Conservation (phyloP, 1,140 invertebrate genomes). For the Macrosteles quadrilineatus region DNA sequence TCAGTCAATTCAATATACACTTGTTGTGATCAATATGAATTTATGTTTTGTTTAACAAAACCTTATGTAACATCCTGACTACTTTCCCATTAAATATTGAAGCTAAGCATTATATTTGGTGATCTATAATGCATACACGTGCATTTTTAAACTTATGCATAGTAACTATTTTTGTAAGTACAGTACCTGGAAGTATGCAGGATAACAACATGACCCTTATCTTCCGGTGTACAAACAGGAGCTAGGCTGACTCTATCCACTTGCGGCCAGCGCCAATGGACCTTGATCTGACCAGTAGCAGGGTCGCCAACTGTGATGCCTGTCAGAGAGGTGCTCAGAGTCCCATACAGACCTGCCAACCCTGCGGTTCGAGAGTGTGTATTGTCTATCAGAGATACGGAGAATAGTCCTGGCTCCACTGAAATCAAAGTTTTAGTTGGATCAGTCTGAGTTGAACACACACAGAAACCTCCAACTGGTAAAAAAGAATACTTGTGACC, state of each 20-base stretch:
- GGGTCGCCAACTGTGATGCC: slow-evolving; percentile 56
- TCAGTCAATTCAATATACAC: too few species aligned
- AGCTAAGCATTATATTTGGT: too few species aligned
- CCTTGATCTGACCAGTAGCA: slow-evolving; percentile 51
- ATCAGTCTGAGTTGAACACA: too few species aligned
- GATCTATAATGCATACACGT: too few species aligned
- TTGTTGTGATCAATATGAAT: too few species aligned
- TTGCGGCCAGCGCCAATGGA: slow-evolving; percentile 55
- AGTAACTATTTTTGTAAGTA: too few species aligned
- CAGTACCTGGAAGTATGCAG: slow-evolving; percentile 55
- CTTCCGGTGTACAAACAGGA: slow-evolving; percentile 51
- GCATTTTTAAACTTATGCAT: too few species aligned
- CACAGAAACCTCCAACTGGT: too few species aligned
- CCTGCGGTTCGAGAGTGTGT: slow-evolving; percentile 55
- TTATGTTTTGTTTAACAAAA: too few species aligned
- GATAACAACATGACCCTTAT: slow-evolving; percentile 56
- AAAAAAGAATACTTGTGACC: too few species aligned
- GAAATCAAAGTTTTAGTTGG: slow-evolving; percentile 39
- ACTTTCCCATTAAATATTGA: too few species aligned
- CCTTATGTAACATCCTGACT: too few species aligned
- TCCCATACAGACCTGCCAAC: slow-evolving; percentile 55
- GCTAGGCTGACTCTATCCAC: slow-evolving; percentile 55
- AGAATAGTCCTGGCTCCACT: slow-evolving; percentile 51
- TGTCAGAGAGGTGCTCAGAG: slow-evolving; percentile 50
- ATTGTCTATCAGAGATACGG: slow-evolving; percentile 58